A percentile compares a stretch with the other conserved stretches of the same genome.
These are phyloP conservation scores for Coccyzus lansbergi DNA, from an alignment of 2,797 vertebrate genomes.

Conservation along the genomic window DNA sequence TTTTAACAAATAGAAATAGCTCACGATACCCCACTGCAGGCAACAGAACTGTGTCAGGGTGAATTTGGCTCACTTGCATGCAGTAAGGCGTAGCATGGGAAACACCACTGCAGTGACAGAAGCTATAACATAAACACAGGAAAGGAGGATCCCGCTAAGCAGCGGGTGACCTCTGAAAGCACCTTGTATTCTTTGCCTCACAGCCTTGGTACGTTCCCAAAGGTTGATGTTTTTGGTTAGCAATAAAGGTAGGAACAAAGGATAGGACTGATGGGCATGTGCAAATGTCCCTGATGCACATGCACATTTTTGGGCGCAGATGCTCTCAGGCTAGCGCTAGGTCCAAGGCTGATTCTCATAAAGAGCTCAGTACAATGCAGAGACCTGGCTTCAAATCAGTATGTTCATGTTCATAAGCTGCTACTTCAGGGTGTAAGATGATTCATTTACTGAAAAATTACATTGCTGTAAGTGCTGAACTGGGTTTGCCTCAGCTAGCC, in stretches of 20 bases:
- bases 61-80: not conserved
- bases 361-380: not conserved
- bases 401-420: not conserved
- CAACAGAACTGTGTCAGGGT: not conserved
- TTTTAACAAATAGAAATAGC: not conserved
- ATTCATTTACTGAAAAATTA: not conserved
- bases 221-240: not conserved
- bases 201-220: not conserved
- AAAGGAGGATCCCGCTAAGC: slow-evolving; percentile 44
- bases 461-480: not conserved
- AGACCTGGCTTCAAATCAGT: not conserved
- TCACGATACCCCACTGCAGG: not conserved
- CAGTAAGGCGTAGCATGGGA: not conserved
- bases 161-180: not conserved
- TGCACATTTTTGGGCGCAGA: not conserved
- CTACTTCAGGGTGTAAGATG: not conserved
- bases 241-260: not conserved
- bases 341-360: too few relatives aligned
- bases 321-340: not conserved
- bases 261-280: not conserved
- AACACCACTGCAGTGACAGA: not conserved
- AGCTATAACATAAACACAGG: slow-evolving; percentile 42
- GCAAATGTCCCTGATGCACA: not conserved
- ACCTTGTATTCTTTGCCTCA: not conserved
- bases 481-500: not conserved